phyloP scores from a whole-genome alignment of 2,113 vertebrate species.

The Acrocephalus arundinaceus region DNA sequence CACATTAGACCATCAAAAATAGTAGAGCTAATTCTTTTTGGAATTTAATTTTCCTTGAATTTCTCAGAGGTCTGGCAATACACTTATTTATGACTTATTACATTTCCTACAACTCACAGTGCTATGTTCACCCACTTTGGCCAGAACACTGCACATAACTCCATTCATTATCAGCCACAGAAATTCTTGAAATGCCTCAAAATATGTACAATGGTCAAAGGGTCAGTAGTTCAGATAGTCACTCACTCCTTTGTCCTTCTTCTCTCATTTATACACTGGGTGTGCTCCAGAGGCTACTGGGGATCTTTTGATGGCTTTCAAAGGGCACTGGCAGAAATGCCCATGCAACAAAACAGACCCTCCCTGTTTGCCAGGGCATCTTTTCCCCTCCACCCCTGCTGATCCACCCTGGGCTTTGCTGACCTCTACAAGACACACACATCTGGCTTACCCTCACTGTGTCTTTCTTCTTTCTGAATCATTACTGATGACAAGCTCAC shows the following conservation, averaged over 20 bases:
- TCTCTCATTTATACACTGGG: not conserved
- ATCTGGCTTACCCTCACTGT: not conserved
- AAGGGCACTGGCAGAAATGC: not conserved
- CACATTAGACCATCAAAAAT: not conserved
- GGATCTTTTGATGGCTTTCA: not conserved
- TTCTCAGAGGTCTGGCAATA: not conserved
- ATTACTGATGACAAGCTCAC: not conserved
- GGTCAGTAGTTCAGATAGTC: not conserved
- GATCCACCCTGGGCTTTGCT: not conserved
- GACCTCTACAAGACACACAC: not conserved
- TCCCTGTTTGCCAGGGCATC: not conserved
- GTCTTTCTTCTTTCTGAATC: not conserved
- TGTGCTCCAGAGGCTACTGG: not conserved
- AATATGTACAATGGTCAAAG: not conserved
- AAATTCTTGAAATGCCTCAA: conserved; percentile 22
- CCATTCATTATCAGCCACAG: not conserved
- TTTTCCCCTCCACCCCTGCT: not conserved
- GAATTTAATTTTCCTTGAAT: not conserved
- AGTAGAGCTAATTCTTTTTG: not conserved
- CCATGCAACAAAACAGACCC: not conserved
- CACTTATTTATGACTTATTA: not conserved
- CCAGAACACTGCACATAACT: not conserved
- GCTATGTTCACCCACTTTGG: not conserved
- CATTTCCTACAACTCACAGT: not conserved
- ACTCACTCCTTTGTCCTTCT: not conserved